Evolutionary conservation across 53 echinoderm and acorn worm species (phyloP).

Genomic region (Hippasteria phrygiana): DNA sequence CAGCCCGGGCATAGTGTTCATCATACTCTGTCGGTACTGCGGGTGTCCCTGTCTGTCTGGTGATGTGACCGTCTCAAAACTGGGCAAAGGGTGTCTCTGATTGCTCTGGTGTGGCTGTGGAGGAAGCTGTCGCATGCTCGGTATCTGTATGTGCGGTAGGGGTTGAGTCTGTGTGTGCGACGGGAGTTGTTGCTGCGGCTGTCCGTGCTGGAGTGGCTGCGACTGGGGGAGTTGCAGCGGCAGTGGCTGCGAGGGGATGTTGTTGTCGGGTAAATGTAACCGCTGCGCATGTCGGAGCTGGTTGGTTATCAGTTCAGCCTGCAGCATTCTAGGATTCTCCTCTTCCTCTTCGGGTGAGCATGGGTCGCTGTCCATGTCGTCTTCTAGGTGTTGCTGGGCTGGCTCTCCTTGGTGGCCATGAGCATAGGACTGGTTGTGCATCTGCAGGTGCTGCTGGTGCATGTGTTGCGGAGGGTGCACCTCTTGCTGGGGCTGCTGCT

Average conservation of each 20-base stretch:
- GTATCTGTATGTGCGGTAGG: conserved; percentile 56
- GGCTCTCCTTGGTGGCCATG: conserved; percentile 17
- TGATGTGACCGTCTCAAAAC: conserved; percentile 46
- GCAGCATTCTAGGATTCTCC: conserved; percentile 45
- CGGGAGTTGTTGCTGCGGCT: conserved; percentile 38
- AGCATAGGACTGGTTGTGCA: conserved; percentile 49
- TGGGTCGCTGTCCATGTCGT: conserved; percentile 49
- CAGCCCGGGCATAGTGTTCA: conserved; percentile 48
- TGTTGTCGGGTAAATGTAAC: conserved; percentile 34
- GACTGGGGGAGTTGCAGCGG: conserved; percentile 43
- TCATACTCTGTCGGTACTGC: conserved; percentile 50
- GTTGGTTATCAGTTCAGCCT: conserved; percentile 53
- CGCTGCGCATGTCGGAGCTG: conserved; percentile 63
- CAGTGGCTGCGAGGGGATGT: conserved; percentile 46
- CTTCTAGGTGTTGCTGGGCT: conserved; percentile 33
- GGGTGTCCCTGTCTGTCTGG: conserved; percentile 46
- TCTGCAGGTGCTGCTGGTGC: conserved; percentile 43
- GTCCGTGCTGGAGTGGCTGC: conserved; percentile 49
- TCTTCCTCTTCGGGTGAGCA: conserved; percentile 59
- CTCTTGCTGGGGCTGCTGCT: conserved; percentile 32
- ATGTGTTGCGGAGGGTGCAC: conserved; percentile 28
- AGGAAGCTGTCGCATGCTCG: conserved; percentile 46
- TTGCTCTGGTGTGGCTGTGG: conserved; percentile 49
- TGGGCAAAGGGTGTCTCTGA: conserved; percentile 46
- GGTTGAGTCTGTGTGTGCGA: conserved; percentile 52